phyloP scores from a whole-genome alignment of 1,140 invertebrate species.

The Brachionus asplanchnoidis region DNA sequence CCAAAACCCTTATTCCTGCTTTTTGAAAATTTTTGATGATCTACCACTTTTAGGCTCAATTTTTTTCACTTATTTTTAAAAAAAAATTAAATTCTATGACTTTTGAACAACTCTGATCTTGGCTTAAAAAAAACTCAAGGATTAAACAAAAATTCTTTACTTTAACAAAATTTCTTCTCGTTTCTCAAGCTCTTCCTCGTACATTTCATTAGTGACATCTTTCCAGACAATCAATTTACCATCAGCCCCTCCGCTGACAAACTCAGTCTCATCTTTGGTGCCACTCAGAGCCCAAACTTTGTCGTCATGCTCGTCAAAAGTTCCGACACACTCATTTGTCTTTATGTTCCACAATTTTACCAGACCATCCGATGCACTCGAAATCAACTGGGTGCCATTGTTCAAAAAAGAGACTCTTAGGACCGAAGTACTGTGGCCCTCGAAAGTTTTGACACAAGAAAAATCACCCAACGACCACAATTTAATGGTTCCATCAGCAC shows the following conservation, averaged over 20 bases:
- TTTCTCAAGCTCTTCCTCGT: slow-evolving; percentile 63
- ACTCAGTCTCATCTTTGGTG: slow-evolving; percentile 62
- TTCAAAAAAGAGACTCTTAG: slow-evolving; percentile 74
- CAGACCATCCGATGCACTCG: slow-evolving; percentile 76
- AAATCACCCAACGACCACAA: slow-evolving; percentile 84
- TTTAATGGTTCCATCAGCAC: slow-evolving; percentile 89
- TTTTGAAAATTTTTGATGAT: too few relatives aligned
- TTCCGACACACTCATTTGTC: slow-evolving; percentile 74
- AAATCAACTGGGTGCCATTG: slow-evolving; percentile 72
- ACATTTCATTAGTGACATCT: slow-evolving; percentile 72
- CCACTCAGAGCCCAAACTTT: slow-evolving; percentile 77
- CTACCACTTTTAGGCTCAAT: too few relatives aligned
- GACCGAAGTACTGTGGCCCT: slow-evolving; percentile 88
- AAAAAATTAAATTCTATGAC: too few relatives aligned
- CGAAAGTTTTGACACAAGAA: slow-evolving; percentile 82
- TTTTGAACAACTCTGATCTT: too few relatives aligned
- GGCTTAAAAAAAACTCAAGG: neutral
- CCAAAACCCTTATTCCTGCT: too few relatives aligned
- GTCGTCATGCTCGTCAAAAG: slow-evolving; percentile 76
- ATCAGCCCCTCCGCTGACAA: slow-evolving; percentile 86
- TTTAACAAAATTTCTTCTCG: slow-evolving; percentile 68
- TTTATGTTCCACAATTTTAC: slow-evolving; percentile 84
- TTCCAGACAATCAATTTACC: slow-evolving; percentile 76
- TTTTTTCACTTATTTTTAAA: too few relatives aligned
- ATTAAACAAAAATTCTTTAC: slow-evolving; percentile 46